Evolutionary conservation across 2,888 invertebrate species (phyloP), one percentile per base, ranked within the genome.

Genomic region (Rhagonycha fulva): DNA sequence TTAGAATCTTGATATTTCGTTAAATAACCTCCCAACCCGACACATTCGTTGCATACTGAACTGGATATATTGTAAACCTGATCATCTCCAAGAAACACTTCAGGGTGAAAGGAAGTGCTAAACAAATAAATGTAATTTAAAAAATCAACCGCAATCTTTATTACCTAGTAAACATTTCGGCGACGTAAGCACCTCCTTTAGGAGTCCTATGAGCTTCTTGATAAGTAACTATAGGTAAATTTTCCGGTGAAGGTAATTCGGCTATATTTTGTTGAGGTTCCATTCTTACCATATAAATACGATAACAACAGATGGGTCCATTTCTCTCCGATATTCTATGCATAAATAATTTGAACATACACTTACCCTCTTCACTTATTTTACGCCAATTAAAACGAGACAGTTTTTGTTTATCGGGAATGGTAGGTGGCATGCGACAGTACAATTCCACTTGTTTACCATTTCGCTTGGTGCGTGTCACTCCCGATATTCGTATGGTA

Each of bases 291-390:
- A 96, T 89, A 87, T 94, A 94, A 62, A 96, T 90, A 81, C 96
- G 91, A 86, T 95, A 95, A 83, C 96, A 97, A 86, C 96, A 96
- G 81, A 97, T 95, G 0, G 94, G 94, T 0, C 97, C 97, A 83
- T 96, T 96, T 72, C 96, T 89, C 85, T 97, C 96, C 0, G 95
- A 93, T 47, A 96, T 90, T 79, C 94, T 90, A 0, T 95, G 95
- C 81, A 96, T 87, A 80, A 91, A 91, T 81, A 96, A 88, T 83
- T 94, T 94, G 81, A 96, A 93, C 82, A 95, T 90, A 88, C 93
- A 94, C 82, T 91, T 91, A 23, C 92, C 93, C 70, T 91, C 89
- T 61, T 90, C 91, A 77, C 91, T 90, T 61, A 92, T 89, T 83
- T 92, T 92, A 24, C 90, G 88, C 92, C 93, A 93, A 61, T 89